Base-by-base conservation (phyloP, 92 coral and sea anemone species). In the Parazoanthus darwini region DNA sequence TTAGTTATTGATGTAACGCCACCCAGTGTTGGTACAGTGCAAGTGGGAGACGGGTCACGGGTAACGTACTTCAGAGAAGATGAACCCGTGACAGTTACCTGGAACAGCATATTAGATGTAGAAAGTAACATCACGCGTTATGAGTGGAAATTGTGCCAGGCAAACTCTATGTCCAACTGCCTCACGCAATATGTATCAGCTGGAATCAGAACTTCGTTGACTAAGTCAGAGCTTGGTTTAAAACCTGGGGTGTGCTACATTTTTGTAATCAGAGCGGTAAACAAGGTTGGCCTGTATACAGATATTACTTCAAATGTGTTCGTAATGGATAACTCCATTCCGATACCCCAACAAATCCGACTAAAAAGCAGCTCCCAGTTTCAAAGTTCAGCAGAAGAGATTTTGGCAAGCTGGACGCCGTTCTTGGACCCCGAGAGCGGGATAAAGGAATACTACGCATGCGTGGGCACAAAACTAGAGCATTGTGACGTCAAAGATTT, bases 131-230 rank as follows among this genome's bases (percentile, higher is more conserved):
- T 96, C 23, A 72, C 79, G 36, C 93, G 88, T 20, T 96, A 89
- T 86, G 91, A 91, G 76, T 96, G 96, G 95, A 92, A 94, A 18
- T 73, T 96, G 58, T 96, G 98, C 88, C 86, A 92, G 37, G 83
- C 93, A 72, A 81, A 74, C 46, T 23, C 37, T 35, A 54, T 3
- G 79, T 38, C 89, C 9, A 59, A 86, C 8, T 96, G 97, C 50
- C 16, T 89, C 5, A 80, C 89, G 56, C 89, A 90, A 66, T 96
- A 83, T 71, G 90, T 92, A 13, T 89, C 94, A 38, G 85, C 86
- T 44, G 98, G 96, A 3, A 50, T 43, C 16, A 82, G 85, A 33
- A 90, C 92, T 13, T 74, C 91, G 7, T 70, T 92, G 6, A 91
- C 76, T 16, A 90, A 90, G 39, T 92, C 85, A 18, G 86, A 73